Conservation (phyloP, 2,113 vertebrate species). For the Triplophysa siluroides region DNA sequence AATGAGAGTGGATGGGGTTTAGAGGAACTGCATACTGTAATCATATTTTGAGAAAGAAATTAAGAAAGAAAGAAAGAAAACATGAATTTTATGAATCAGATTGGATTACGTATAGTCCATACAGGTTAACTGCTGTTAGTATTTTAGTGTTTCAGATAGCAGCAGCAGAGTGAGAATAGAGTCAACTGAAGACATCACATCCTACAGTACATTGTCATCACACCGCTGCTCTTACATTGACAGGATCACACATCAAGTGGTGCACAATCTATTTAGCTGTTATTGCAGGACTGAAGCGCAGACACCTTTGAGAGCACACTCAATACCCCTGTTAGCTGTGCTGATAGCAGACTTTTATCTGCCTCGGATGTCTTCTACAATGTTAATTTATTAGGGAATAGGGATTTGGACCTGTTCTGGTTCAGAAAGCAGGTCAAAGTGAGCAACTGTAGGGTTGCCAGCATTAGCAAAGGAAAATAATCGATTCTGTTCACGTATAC, state of each 20-base stretch:
- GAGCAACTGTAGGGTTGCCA: neutral
- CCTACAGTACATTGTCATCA: neutral
- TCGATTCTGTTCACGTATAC: too few species aligned
- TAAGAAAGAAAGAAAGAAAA: too few species aligned
- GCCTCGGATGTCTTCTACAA: neutral
- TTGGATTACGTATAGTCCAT: too few species aligned
- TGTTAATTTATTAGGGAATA: neutral
- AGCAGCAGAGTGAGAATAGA: neutral
- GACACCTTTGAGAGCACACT: neutral
- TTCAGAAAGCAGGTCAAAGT: neutral
- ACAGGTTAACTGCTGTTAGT: neutral
- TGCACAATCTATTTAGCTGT: conserved; percentile 9
- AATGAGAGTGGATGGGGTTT: too few species aligned
- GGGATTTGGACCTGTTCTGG: neutral
- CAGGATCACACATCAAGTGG: neutral
- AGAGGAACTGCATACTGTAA: too few species aligned
- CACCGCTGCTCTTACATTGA: neutral
- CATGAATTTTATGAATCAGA: too few species aligned
- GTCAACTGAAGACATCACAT: too few species aligned
- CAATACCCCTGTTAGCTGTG: neutral
- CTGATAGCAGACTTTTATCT: neutral
- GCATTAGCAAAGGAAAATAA: too few species aligned
- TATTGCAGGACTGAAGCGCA: conserved; percentile 5
- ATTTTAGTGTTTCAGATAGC: neutral
- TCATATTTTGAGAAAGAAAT: too few species aligned